Conservation (phyloP, 2,113 vertebrate species). For the Nyctereutes procyonoides region DNA sequence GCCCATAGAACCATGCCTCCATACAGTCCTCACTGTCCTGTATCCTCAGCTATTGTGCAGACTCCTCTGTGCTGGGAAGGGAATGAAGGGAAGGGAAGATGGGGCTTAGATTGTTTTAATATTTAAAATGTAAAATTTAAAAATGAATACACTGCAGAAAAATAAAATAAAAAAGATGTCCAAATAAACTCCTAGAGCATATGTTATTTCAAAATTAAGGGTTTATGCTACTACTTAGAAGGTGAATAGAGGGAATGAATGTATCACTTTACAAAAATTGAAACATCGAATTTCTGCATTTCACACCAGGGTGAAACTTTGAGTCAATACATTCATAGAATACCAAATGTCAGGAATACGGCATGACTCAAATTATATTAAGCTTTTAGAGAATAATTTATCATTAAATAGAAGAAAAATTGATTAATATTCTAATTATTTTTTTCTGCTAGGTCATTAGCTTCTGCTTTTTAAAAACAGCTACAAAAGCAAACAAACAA, state of each 20-base stretch:
- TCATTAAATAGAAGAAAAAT: slow-evolving; percentile 1
- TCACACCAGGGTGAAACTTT: not conserved
- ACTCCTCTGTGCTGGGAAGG: not conserved
- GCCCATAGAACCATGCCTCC: not conserved
- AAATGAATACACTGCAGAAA: slow-evolving; percentile 20
- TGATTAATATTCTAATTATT: not conserved
- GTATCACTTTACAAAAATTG: slow-evolving; percentile 1
- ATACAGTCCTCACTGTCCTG: not conserved
- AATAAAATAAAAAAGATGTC: slow-evolving; percentile 62
- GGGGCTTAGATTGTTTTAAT: not conserved
- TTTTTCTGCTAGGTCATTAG: not conserved
- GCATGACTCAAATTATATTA: not conserved
- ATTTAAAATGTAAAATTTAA: slow-evolving; percentile 50
- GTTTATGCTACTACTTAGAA: slow-evolving; percentile 10
- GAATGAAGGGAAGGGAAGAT: not conserved
- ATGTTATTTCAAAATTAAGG: slow-evolving; percentile 62
- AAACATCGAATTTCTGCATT: not conserved
- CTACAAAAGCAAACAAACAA: not conserved
- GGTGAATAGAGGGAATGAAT: slow-evolving; percentile 15
- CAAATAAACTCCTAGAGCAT: slow-evolving; percentile 55
- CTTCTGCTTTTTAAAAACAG: not conserved
- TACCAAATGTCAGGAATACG: not conserved
- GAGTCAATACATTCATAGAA: not conserved
- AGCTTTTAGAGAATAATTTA: not conserved
- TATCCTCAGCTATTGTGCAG: not conserved